Conservation (phyloP, 2,113 vertebrate genomes). For the Rhabdomys dilectus region DNA sequence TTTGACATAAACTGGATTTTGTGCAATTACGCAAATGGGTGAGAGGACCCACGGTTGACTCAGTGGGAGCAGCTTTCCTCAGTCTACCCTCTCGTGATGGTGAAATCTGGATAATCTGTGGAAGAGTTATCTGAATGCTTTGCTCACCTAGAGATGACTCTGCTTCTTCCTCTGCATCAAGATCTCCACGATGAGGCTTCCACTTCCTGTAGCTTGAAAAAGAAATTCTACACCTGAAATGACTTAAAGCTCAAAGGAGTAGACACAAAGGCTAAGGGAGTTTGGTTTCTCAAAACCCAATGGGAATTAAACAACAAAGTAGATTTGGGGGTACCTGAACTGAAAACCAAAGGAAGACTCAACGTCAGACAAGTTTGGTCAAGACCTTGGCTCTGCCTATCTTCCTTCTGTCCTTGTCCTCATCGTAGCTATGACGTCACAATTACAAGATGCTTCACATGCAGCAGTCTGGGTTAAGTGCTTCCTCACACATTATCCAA, state of each 20-base stretch:
- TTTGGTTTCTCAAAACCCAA: neutral
- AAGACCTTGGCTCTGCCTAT: neutral
- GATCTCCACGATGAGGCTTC: neutral
- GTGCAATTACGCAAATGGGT: conserved; percentile 21
- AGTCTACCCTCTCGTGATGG: neutral
- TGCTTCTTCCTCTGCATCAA: neutral
- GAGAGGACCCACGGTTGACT: neutral
- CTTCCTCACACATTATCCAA: neutral
- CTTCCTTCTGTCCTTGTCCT: neutral
- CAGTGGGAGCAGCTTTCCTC: neutral
- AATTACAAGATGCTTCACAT: neutral
- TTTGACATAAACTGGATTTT: conserved; percentile 30
- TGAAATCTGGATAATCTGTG: neutral
- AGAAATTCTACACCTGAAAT: neutral
- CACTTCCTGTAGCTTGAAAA: neutral
- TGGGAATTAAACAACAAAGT: neutral
- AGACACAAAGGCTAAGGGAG: neutral
- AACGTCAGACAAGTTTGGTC: neutral
- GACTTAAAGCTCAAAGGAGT: neutral
- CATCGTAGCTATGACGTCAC: neutral
- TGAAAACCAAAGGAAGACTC: neutral
- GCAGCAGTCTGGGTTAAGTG: accelerated
- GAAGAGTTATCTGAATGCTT: neutral
- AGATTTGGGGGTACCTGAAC: neutral
- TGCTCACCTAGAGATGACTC: neutral